Percentiles rank a stretch among this genome's conserved stretches.
These are phyloP conservation scores for Phenganax subtilis DNA, from an alignment of 92 coral and sea anemone genomes.

Conservation along the genomic window DNA sequence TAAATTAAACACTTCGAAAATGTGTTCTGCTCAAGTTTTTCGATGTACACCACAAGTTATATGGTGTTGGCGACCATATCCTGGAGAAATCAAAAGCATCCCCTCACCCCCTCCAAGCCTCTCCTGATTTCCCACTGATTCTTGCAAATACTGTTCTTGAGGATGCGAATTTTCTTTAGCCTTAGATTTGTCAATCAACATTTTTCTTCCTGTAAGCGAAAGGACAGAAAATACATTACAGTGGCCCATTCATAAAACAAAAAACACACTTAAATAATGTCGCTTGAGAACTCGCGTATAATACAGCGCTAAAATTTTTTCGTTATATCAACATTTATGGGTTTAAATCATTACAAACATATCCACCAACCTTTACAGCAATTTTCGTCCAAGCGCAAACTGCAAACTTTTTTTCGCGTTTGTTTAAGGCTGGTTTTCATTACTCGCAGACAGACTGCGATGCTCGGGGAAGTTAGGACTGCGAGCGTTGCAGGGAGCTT, in stretches of 20 bases:
- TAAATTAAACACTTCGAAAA: not conserved
- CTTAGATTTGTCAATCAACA: conserved; percentile 17
- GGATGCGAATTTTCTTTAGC: conserved; percentile 9
- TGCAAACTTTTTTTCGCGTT: no score
- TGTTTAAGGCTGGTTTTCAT: no score
- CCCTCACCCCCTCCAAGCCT: not conserved
- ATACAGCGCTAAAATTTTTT: no score
- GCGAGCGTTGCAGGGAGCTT: no score
- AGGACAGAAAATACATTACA: conserved; percentile 15
- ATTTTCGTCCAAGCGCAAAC: no score
- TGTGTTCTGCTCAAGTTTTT: not conserved
- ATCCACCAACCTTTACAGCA: no score
- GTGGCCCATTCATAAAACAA: conserved; percentile 8
- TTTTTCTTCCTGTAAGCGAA: conserved; percentile 21
- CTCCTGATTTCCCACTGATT: not conserved
- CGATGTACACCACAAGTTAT: not conserved
- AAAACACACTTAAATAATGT: no score
- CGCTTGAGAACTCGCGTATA: no score
- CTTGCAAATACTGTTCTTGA: not conserved
- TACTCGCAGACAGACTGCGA: no score
- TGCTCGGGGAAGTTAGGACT: no score
- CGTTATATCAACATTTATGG: no score
- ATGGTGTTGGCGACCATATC: not conserved
- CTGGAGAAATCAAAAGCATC: not conserved
- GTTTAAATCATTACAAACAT: no score